Base-by-base conservation (phyloP, 2,888 invertebrate genomes). In the Rhagophthalmus giganteus region DNA sequence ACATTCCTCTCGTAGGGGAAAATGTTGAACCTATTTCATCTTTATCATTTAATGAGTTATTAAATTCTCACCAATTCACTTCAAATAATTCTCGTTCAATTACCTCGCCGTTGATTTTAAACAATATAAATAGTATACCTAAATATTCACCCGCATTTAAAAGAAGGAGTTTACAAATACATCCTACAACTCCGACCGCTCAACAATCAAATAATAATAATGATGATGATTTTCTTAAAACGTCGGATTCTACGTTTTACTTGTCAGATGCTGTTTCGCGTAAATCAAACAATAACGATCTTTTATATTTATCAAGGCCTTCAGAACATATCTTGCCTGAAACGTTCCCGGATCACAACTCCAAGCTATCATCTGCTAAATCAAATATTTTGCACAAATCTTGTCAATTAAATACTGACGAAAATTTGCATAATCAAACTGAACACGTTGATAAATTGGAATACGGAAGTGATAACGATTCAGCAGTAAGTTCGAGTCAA, bases 131-230 rank as follows among this genome's bases (percentile, higher is more conserved):
- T 57, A 84, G 82, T 59, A 74, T 88, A 60, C 87, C 88, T 1
- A 89, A 88, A 75, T 90, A 89, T 76, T 89, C 89, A 1, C 89
- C 89, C 9, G 89, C 89, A 2, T 89, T 89, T 66, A 90, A 88
- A 72, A 76, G 88, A 56, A 87, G 88, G 74, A 84, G 83, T 46
- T 74, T 89, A 34, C 47, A 47, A 20, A 1, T 47, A 1, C 47
- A 40, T 25, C 24, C 34, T 1, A 24, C 20, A 15, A 16, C 20
- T 2, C 7, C n/a, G 20, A n/a, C 20, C 1, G 24, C 9, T n/a
- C n/a, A n/a, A n/a, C n/a, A n/a, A n/a, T n/a, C n/a, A n/a, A n/a
- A n/a, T n/a, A n/a, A n/a, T n/a, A n/a, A n/a, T n/a, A n/a, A n/a
- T n/a, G n/a, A n/a, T n/a, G n/a, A n/a, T n/a, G n/a, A n/a, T n/a